Base-by-base conservation (phyloP, 2,888 invertebrate genomes). In the Mesorhabditis sp. region DNA sequence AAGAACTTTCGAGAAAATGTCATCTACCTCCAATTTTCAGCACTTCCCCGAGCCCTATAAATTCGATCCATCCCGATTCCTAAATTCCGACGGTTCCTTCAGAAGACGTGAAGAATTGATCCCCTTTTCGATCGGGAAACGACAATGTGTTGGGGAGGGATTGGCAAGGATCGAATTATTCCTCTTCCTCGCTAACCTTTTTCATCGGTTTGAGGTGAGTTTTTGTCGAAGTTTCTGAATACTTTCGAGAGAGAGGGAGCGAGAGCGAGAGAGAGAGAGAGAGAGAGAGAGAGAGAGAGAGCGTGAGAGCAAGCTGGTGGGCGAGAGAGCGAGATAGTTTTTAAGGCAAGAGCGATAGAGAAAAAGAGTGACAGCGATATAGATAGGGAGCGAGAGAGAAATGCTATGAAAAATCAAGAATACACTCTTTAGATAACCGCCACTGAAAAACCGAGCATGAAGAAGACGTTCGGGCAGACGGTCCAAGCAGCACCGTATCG, bases 91-190 rank as follows among this genome's bases (percentile, higher is more conserved):
- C 43, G 74, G 72, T 42, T 66, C 45, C 44, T 65, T 73, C 62
- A 69, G 66, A 45, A 75, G 72, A 69, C 66, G 73, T 5, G 73
- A 73, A 64, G 67, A 75, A 42, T 66, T 77, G 66, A 68, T 73
- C 4, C 77, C 77, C n/a, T 77, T 77, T 65, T 77, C 77, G 5
- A 69, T 75, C n/a, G 77, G 77, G 50, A 74, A 73, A 66, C 72
- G 77, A 10, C 75, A 77, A 62, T 77, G 77, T 73, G 72, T 71
- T 1, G 77, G 77, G 4, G 77, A 77, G 66, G 75, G 77, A 65
- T 64, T 77, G 13, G 77, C 77, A 0, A 45, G 66, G 63, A 70
- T 75, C 72, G 75, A 77, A 65, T 67, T 77, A 4, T 77, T 77
- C 69, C 45, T 77, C 4, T 75, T 75, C 65, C 72, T 77, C 45